Evolutionary conservation across 2,797 vertebrate species (phyloP).

Genomic region (Florisuga fusca): DNA sequence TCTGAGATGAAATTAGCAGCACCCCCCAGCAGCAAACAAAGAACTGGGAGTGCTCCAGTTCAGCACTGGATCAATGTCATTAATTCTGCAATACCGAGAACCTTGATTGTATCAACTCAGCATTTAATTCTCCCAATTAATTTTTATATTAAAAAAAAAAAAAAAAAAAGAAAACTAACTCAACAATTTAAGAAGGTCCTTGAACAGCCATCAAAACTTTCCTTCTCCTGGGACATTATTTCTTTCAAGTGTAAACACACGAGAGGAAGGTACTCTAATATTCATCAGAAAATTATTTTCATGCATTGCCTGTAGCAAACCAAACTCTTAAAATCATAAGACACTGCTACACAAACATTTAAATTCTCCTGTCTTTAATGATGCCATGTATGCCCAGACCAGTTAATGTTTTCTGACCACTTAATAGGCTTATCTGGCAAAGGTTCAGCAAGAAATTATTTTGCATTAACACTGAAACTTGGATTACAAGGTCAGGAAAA

Average conservation of each 20-base stretch:
- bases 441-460: neutral
- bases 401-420: neutral
- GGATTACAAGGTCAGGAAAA: neutral
- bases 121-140: slow-evolving; percentile 79
- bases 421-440: neutral
- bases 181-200: slow-evolving; percentile 73
- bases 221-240: slow-evolving; percentile 58
- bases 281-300: slow-evolving; percentile 10
- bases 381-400: neutral
- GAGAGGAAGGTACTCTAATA: neutral
- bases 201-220: slow-evolving; percentile 60
- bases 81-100: slow-evolving; percentile 74
- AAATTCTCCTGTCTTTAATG: neutral
- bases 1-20: slow-evolving; percentile 76
- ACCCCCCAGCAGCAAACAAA: slow-evolving; percentile 64
- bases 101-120: slow-evolving; percentile 73
- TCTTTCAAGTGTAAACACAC: slow-evolving; percentile 47
- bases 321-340: neutral
- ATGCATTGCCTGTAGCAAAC: slow-evolving; percentile 21
- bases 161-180: slow-evolving; percentile 28
- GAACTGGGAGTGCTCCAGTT: slow-evolving; percentile 51
- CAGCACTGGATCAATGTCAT: slow-evolving; percentile 70
- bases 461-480: neutral
- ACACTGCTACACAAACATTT: neutral
- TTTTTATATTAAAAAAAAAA: slow-evolving; percentile 59